Evolutionary conservation across 2,888 invertebrate species (phyloP).

Genomic region (Sarcophaga variegata): DNA sequence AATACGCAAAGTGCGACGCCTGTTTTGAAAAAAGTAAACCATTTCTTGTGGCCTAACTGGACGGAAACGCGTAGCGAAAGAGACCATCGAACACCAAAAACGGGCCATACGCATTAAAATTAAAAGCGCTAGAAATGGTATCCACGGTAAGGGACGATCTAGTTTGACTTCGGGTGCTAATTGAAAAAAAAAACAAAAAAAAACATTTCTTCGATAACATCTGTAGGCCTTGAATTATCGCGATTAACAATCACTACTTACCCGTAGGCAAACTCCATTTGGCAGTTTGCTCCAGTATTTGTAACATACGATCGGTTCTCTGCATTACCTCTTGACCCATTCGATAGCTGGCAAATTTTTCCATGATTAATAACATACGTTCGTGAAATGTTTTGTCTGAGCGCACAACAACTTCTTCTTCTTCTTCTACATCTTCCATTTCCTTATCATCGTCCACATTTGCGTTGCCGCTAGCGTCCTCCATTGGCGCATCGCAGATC

Average conservation of each 20-base stretch:
- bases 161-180: slow-evolving; percentile 61
- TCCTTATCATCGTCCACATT: slow-evolving; percentile 27
- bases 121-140: slow-evolving; percentile 78
- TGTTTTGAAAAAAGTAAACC: slow-evolving; percentile 78
- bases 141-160: slow-evolving; percentile 79
- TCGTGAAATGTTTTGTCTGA: slow-evolving; percentile 58
- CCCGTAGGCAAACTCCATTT: slow-evolving; percentile 80
- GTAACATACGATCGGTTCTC: slow-evolving; percentile 75
- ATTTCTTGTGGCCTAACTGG: slow-evolving; percentile 76
- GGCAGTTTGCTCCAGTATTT: slow-evolving; percentile 79
- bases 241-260: slow-evolving; percentile 64
- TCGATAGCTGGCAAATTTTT: slow-evolving; percentile 76
- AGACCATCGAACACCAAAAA: slow-evolving; percentile 75
- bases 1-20: slow-evolving; percentile 78
- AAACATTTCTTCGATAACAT: background rate
- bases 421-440: slow-evolving; percentile 38
- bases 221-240: background rate
- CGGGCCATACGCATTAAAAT: slow-evolving; percentile 76
- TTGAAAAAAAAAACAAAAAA: slow-evolving; percentile 47
- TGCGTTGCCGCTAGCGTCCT: no score
- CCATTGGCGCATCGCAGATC: background rate
- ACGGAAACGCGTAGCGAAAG: slow-evolving; percentile 76
- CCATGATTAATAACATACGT: slow-evolving; percentile 73
- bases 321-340: slow-evolving; percentile 77
- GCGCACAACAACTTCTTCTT: slow-evolving; percentile 23